phyloP scores from a whole-genome alignment of 2,113 vertebrate species.

The Echinops telfairi region DNA sequence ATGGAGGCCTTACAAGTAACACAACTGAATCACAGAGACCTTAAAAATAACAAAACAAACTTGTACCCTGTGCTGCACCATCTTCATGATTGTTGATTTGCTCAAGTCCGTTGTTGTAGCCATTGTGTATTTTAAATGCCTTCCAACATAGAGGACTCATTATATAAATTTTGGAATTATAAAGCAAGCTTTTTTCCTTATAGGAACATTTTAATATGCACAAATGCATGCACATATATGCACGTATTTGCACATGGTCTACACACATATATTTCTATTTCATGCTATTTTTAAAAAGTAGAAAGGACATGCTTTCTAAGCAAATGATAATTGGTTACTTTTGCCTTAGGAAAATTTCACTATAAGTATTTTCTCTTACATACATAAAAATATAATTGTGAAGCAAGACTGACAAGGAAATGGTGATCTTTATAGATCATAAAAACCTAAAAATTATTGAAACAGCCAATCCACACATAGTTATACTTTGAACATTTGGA shows the following conservation, averaged over 20 bases:
- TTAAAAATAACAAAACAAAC: no score
- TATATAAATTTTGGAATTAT: not conserved
- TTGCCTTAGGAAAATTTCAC: not conserved
- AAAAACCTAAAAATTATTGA: not conserved
- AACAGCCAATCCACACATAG: not conserved
- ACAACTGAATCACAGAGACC: not conserved
- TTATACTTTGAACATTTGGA: not conserved
- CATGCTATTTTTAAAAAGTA: not conserved
- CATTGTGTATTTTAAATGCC: not conserved
- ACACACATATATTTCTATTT: not conserved
- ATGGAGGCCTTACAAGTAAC: not conserved
- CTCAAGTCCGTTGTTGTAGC: not conserved
- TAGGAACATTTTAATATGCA: not conserved
- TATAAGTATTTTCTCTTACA: not conserved
- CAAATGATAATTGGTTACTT: not conserved
- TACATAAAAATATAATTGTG: not conserved
- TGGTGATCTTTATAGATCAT: not conserved
- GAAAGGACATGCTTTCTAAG: not conserved
- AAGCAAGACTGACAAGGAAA: not conserved
- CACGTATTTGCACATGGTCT: fast-evolving
- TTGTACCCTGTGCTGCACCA: not conserved
- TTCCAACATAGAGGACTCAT: not conserved
- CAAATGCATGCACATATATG: no score
- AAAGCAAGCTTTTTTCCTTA: not conserved
- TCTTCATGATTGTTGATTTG: not conserved